These are phyloP conservation scores for Stenurella melanura DNA, from an alignment of 2,888 invertebrate species.

Conservation along the genomic window DNA sequence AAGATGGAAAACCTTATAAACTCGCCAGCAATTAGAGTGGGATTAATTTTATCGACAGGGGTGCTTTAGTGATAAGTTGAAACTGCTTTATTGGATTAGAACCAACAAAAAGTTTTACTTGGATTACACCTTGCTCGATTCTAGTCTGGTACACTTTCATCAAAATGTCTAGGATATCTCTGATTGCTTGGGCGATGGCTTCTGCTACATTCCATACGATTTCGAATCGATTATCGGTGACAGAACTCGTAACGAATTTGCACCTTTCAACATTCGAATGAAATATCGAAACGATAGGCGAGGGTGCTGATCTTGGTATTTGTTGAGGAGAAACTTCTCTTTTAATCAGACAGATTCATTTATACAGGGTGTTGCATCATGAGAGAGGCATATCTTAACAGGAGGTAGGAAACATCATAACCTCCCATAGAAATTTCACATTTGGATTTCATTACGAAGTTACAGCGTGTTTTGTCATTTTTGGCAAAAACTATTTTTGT, in stretches of 20 bases:
- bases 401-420: too few relatives aligned
- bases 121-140: conserved; percentile 18
- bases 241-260: neutral
- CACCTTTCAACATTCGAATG: conserved; percentile 17
- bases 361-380: too few relatives aligned
- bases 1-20: conserved; percentile 9
- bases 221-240: conserved; percentile 26
- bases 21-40: conserved; percentile 11
- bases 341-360: too few relatives aligned
- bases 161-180: conserved; percentile 19
- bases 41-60: conserved; percentile 23
- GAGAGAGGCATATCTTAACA: too few relatives aligned
- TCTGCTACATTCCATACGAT: conserved; percentile 19
- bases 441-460: too few relatives aligned
- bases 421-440: too few relatives aligned
- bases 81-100: conserved; percentile 29
- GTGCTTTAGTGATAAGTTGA: conserved; percentile 16
- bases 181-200: conserved; percentile 16
- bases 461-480: too few relatives aligned
- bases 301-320: neutral
- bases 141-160: conserved; percentile 18
- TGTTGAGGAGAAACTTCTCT: too few relatives aligned
- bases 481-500: too few relatives aligned
- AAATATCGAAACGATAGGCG: conserved; percentile 3
- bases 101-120: conserved; percentile 19